These are phyloP conservation scores for Rotaria sp. DNA, from an alignment of 2,888 invertebrate species.

Conservation along the genomic window DNA sequence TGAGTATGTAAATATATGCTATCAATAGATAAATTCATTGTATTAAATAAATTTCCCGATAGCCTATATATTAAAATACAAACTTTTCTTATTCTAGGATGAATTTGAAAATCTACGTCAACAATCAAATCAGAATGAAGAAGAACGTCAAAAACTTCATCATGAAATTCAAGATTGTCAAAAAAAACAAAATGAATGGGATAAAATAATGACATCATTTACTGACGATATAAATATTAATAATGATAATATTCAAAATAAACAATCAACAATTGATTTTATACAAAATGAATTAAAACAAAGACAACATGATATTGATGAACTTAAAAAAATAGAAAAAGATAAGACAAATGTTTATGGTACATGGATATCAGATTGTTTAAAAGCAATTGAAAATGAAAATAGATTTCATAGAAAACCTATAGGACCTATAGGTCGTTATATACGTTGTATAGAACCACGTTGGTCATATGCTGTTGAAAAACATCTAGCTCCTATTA, in stretches of 20 bases:
- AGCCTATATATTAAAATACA: no score
- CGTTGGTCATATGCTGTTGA: conserved; percentile 39
- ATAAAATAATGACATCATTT: not conserved
- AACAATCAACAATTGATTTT: not conserved
- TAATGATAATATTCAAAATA: not conserved
- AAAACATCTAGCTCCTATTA: conserved; percentile 20
- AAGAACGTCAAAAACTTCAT: not conserved
- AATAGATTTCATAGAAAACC: conserved; percentile 32
- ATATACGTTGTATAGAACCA: conserved; percentile 31
- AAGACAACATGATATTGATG: not conserved
- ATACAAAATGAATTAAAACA: not conserved
- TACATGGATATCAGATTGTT: not conserved
- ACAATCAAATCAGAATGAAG: not conserved
- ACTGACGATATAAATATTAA: not conserved
- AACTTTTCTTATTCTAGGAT: not conserved
- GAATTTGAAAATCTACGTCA: not conserved
- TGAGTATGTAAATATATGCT: no score
- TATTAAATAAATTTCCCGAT: no score
- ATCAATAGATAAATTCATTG: no score
- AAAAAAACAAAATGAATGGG: not conserved
- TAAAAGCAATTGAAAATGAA: not conserved
- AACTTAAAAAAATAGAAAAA: not conserved
- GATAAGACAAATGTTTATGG: not conserved
- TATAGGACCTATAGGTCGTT: conserved; percentile 34
- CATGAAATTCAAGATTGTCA: not conserved